These are phyloP conservation scores for Xylocopa sonorina DNA, from an alignment of 1,140 invertebrate genomes.

Conservation along the genomic window DNA sequence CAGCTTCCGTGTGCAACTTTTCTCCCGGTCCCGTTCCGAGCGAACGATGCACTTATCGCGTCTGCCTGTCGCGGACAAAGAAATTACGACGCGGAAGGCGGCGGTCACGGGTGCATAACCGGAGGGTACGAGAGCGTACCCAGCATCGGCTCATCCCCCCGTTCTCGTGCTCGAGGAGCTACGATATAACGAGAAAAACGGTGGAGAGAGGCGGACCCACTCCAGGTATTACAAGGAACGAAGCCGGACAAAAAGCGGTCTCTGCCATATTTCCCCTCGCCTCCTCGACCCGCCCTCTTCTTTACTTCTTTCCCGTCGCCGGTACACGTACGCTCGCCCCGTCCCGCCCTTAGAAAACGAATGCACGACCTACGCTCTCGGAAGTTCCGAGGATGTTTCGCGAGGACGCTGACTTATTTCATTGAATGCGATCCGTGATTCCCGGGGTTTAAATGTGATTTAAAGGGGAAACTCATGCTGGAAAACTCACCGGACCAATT, in stretches of 20 bases:
- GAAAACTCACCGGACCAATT: no score
- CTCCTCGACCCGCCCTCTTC: not conserved
- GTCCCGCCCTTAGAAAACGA: no score
- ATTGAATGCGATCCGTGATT: no score
- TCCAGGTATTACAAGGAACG: not conserved
- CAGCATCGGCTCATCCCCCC: not conserved
- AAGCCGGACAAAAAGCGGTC: not conserved
- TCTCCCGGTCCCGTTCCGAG: not conserved
- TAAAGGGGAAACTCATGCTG: no score
- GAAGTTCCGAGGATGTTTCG: no score
- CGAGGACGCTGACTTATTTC: no score
- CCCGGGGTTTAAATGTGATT: no score
- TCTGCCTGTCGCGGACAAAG: slow-evolving; percentile 2
- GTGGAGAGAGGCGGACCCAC: not conserved
- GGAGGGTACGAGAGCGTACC: not conserved
- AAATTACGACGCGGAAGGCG: slow-evolving; percentile 30
- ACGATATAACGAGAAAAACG: slow-evolving; percentile 15
- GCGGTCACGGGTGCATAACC: slow-evolving; percentile 21
- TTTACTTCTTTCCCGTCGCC: no score
- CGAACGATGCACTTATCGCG: slow-evolving; percentile 44
- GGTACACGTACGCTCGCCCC: no score
- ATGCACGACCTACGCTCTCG: no score
- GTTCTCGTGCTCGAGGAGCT: slow-evolving; percentile 2
- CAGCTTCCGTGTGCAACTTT: slow-evolving; percentile 28
- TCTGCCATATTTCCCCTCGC: not conserved